Conservation (phyloP, 2,888 invertebrate genomes). For the Trypoxylon attenuatum region DNA sequence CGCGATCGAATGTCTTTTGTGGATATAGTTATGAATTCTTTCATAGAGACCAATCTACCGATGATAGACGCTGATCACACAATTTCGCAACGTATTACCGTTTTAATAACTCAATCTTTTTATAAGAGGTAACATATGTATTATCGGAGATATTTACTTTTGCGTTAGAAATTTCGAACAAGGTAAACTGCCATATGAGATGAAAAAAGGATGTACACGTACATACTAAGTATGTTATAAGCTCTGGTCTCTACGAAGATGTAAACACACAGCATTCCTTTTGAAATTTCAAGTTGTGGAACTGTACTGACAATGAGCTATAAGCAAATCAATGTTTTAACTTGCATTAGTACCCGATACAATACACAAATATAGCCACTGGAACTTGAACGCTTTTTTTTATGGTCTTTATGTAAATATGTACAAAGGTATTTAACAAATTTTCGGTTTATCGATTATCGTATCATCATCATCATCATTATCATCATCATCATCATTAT, state of each 20-base stretch:
- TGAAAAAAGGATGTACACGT: too few relatives aligned
- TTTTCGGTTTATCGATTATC: constrained; percentile 59
- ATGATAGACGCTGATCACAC: neutral
- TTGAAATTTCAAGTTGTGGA: constrained; percentile 24
- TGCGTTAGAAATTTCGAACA: too few relatives aligned
- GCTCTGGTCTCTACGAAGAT: constrained; percentile 48
- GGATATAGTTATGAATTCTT: constrained; percentile 27
- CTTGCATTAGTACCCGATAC: constrained; percentile 30
- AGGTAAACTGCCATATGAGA: too few relatives aligned
- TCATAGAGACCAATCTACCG: constrained; percentile 36
- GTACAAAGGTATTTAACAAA: constrained; percentile 69
- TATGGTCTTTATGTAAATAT: constrained; percentile 64
- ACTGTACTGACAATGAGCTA: constrained; percentile 33
- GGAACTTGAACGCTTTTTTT: constrained; percentile 57
- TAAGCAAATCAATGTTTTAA: constrained; percentile 41
- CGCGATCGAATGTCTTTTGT: neutral
- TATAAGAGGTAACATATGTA: too few relatives aligned
- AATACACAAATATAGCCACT: constrained; percentile 52
- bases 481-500: too few relatives aligned
- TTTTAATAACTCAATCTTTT: too few relatives aligned
- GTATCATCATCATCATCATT: too few relatives aligned
- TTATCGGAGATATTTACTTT: too few relatives aligned
- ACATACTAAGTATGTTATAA: too few relatives aligned
- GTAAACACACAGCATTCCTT: constrained; percentile 23
- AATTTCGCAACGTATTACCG: neutral